Percentiles rank a stretch among this genome's conserved stretches.
phyloP scores from a whole-genome alignment of 2,888 invertebrate species.

The Toxonevra muliebris region DNA sequence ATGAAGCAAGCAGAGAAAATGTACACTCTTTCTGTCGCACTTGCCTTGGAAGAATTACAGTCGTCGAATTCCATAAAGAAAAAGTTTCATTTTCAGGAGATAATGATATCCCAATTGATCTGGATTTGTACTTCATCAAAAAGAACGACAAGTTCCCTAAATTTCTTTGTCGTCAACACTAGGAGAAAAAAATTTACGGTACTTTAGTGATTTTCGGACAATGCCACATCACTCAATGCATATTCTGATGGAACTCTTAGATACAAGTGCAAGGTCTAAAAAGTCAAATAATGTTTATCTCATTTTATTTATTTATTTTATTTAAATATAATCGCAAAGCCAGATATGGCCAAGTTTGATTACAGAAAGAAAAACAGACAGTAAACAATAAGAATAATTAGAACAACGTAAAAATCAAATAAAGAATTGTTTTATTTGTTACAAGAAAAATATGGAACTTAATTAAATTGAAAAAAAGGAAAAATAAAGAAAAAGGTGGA shows the following conservation, averaged over 20 bases:
- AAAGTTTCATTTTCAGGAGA: constrained; percentile 34
- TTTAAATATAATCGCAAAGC: too few species aligned
- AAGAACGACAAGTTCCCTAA: constrained; percentile 44
- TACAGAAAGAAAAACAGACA: too few species aligned
- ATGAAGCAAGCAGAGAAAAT: constrained; percentile 31
- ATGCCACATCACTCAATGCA: constrained; percentile 53
- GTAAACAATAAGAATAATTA: too few species aligned
- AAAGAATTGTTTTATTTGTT: too few species aligned
- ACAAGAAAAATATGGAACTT: too few species aligned
- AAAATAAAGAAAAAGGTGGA: too few species aligned
- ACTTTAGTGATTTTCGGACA: constrained; percentile 51
- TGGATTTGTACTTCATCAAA: constrained; percentile 29
- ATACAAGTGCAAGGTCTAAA: neutral
- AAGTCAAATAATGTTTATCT: neutral
- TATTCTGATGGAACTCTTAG: constrained; percentile 33
- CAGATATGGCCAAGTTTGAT: too few species aligned
- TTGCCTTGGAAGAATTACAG: constrained; percentile 38
- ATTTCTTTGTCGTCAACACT: constrained; percentile 52
- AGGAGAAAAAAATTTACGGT: constrained; percentile 48
- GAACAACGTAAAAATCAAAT: too few species aligned
- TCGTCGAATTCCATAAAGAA: constrained; percentile 11
- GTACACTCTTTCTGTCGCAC: constrained; percentile 39
- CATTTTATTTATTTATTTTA: too few species aligned
- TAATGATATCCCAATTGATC: constrained; percentile 39
- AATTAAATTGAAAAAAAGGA: too few species aligned